These are phyloP conservation scores for Dryobotodes eremita DNA, from an alignment of 2,888 invertebrate species.

Conservation along the genomic window DNA sequence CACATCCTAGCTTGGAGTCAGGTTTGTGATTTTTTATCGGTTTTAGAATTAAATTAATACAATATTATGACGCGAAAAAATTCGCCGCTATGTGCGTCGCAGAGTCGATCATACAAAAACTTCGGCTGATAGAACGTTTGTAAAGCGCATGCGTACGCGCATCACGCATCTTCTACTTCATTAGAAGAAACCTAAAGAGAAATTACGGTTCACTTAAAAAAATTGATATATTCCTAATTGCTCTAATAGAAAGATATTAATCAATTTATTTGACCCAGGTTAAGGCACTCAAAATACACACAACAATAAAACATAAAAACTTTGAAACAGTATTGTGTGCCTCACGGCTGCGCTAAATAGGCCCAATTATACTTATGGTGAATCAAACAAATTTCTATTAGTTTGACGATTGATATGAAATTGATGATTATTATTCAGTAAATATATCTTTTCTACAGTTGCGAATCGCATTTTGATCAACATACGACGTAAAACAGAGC, in stretches of 20 bases:
- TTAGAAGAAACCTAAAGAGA: background rate
- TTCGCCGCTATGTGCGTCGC: background rate
- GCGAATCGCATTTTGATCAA: too few relatives aligned
- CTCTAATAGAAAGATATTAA: background rate
- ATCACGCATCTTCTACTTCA: background rate
- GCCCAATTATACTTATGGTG: background rate
- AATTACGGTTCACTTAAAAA: background rate
- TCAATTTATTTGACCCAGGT: background rate
- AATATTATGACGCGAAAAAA: background rate
- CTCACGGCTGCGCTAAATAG: background rate
- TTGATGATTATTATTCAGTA: too few relatives aligned
- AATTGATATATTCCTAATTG: background rate
- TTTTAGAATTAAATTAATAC: too few relatives aligned
- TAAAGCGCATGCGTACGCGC: background rate
- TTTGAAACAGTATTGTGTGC: background rate
- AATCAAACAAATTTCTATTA: too few relatives aligned
- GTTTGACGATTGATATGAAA: too few relatives aligned
- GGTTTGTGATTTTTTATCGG: slow-evolving; percentile 77
- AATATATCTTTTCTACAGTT: too few relatives aligned
- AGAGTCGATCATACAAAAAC: background rate
- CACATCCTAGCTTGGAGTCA: slow-evolving; percentile 92
- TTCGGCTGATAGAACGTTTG: background rate
- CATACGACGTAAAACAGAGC: too few relatives aligned
- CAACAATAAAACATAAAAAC: background rate
- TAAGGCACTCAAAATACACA: background rate